A percentile compares a stretch with the other conserved stretches of the same genome.
Evolutionary conservation across 2,888 invertebrate species (phyloP).

Genomic region (Machimus rusticus): DNA sequence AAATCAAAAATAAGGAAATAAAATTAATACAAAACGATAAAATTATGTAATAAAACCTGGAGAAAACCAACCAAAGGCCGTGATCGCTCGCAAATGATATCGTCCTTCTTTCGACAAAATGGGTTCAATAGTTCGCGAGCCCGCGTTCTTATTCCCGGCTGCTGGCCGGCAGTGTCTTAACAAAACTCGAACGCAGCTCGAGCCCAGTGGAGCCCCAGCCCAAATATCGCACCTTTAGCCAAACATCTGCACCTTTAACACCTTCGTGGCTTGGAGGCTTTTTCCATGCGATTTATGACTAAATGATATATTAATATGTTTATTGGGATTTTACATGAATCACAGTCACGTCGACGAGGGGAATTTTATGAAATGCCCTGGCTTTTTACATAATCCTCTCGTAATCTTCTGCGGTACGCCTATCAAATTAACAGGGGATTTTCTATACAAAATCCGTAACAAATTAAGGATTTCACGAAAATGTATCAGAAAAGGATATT

Average conservation of each 20-base stretch:
- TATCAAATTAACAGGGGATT: neutral
- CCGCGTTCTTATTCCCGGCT: neutral
- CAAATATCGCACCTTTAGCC: neutral
- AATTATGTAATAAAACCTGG: conserved; percentile 5
- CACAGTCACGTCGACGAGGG: neutral
- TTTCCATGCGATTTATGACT: neutral
- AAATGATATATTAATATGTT: neutral
- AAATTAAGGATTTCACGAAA: neutral
- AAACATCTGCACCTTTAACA: neutral
- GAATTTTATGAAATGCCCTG: neutral
- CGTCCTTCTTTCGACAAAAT: neutral
- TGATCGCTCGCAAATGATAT: neutral
- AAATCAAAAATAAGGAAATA: neutral
- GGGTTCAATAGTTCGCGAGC: conserved; percentile 18
- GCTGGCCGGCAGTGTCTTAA: neutral
- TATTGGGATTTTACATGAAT: neutral
- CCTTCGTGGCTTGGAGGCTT: neutral
- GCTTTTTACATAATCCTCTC: neutral
- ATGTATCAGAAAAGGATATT: neutral
- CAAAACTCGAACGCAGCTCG: neutral
- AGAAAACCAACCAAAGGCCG: neutral
- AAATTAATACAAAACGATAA: neutral
- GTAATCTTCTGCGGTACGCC: neutral
- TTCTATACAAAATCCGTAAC: neutral
- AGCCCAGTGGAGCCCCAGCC: neutral